Base-by-base conservation (phyloP, 2,888 invertebrate species). In the Nowickia ferox region DNA sequence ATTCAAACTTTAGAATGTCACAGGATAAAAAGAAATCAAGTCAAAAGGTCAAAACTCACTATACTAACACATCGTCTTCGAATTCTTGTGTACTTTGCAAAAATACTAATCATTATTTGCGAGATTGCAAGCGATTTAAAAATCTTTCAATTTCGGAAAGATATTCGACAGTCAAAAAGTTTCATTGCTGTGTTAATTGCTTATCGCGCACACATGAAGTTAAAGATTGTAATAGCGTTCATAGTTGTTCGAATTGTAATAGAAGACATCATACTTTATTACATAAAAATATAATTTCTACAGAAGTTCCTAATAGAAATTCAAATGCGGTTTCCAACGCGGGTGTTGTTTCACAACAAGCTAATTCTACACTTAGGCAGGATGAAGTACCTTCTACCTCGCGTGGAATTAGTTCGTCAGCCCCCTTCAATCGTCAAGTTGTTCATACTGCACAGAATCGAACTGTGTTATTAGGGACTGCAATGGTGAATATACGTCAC, bases 61-160 rank as follows among this genome's bases (percentile, higher is more conserved):
- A 22, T 22, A 22, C 22, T 22, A 22, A 22, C 22, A 22, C 2
- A 22, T 22, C 44, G 13, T 44, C 19, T 44, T 15, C 44, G 2
- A 44, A 19, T 42, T 19, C 63, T 44, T 63, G 44, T 13, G 19
- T 13, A 19, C 4, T 63, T 8, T 63, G 44, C 19, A 19, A 22
- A 6, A 6, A 11, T 30, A 30, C 11, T 9, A 17, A 30, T 11
- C 48, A 66, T n/a, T 66, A 30, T 9, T 44, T 46, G 9, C 6
- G 65, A 4, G n/a, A 30, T 51, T 66, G 48, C 3, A 66, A 51
- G 3, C 53, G 38, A 1, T 55, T 69, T 15, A 40, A 42, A 15
- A 69, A 15, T 55, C 53, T 69, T 55, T 69, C 30, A 30, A 30
- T 57, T 57, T 55, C 19, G 55, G 19, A 19, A 55, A 19, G 55